Conservation (phyloP, 2,113 vertebrate species). For the Poeciliopsis occidentalis region DNA sequence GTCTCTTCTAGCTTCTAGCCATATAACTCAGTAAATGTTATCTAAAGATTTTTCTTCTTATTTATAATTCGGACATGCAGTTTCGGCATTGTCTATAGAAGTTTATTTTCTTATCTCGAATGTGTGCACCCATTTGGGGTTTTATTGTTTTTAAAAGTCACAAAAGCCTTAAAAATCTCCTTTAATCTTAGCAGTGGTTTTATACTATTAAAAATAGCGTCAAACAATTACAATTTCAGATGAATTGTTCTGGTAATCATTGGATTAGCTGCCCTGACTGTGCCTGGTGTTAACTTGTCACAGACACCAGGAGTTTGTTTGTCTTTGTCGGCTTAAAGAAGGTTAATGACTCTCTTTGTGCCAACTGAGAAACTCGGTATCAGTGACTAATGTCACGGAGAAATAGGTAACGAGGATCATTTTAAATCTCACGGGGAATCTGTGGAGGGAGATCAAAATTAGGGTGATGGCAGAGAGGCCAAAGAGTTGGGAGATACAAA, state of each 20-base stretch:
- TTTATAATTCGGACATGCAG: not conserved
- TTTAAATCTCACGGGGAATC: not conserved
- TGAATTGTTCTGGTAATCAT: slow-evolving; percentile 13
- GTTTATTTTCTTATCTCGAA: not conserved
- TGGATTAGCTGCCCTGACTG: slow-evolving; percentile 29
- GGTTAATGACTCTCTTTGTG: slow-evolving; percentile 37
- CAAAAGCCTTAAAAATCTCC: too few relatives aligned
- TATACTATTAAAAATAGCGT: too few relatives aligned
- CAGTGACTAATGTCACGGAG: slow-evolving; percentile 53
- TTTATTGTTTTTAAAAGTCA: too few relatives aligned
- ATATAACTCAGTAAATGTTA: not conserved
- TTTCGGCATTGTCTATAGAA: not conserved
- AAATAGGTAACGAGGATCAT: slow-evolving; percentile 69
- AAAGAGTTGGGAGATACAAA: too few relatives aligned
- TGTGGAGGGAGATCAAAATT: not conserved
- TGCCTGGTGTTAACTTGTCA: slow-evolving; percentile 29
- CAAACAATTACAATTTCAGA: too few relatives aligned
- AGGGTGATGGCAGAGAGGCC: not conserved
- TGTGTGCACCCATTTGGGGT: too few relatives aligned
- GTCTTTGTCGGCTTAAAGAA: slow-evolving; percentile 29
- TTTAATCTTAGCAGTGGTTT: too few relatives aligned
- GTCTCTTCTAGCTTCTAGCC: not conserved
- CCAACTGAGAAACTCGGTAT: slow-evolving; percentile 27
- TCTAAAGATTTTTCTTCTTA: not conserved
- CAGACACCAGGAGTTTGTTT: slow-evolving; percentile 5